A percentile compares a stretch with the other conserved stretches of the same genome.
These are phyloP conservation scores for Vulpes ferrilata DNA, from an alignment of 2,113 vertebrate species.

Conservation along the genomic window DNA sequence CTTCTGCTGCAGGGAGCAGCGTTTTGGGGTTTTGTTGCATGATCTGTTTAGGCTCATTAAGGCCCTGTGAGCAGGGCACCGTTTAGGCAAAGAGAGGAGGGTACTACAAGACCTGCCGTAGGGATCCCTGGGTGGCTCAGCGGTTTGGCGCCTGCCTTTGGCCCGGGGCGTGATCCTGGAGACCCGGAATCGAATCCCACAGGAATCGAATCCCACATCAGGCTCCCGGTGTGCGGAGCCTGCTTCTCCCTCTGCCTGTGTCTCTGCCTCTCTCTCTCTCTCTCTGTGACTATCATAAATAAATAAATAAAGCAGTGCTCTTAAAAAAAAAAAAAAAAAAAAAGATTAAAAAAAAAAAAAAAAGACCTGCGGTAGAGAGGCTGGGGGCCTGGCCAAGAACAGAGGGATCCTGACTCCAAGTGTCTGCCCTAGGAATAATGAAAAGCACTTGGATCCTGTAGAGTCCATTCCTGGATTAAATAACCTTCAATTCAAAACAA, in stretches of 20 bases:
- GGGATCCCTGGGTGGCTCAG: neutral
- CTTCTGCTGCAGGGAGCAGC: neutral
- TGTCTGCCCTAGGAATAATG: neutral
- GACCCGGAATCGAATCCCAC: too few relatives aligned
- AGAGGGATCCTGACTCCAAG: neutral
- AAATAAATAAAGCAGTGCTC: too few relatives aligned
- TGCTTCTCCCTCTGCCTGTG: too few relatives aligned
- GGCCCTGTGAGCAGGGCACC: neutral
- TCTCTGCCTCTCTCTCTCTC: too few relatives aligned
- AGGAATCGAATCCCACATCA: too few relatives aligned
- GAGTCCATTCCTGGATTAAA: neutral
- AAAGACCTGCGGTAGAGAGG: neutral
- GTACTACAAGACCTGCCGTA: neutral
- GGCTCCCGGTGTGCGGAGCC: too few relatives aligned
- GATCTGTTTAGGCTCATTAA: neutral
- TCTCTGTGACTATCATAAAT: too few relatives aligned
- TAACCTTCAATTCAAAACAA: neutral
- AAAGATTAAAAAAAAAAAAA: neutral
- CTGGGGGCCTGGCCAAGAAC: neutral
- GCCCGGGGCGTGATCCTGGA: too few relatives aligned
- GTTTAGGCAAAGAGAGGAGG: neutral
- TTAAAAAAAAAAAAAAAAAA: too few relatives aligned
- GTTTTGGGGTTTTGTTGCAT: neutral
- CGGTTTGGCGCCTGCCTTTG: too few relatives aligned
- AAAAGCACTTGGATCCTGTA: neutral